Evolutionary conservation across 53 echinoderm and acorn worm genomes (phyloP).

Genomic region (Actinopyga echinites): DNA sequence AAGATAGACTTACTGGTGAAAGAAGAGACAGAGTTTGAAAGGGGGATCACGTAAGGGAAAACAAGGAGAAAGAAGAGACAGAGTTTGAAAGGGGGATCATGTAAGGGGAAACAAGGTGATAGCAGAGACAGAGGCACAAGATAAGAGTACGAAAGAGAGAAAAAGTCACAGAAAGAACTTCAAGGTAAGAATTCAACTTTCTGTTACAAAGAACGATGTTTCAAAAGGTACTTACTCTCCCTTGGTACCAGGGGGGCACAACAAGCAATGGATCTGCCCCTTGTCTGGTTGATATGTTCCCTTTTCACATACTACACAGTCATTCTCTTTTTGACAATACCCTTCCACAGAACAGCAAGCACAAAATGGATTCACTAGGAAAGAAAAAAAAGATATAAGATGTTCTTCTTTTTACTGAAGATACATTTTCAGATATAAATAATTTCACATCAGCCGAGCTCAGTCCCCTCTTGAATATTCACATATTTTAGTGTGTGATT

Average conservation of each 20-base stretch:
- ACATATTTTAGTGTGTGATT: too few relatives aligned
- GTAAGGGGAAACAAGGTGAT: too few relatives aligned
- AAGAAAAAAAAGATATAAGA: neutral
- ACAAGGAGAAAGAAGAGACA: too few relatives aligned
- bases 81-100: too few relatives aligned
- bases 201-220: neutral
- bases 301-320: constrained; percentile 49
- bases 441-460: too few relatives aligned
- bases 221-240: constrained; percentile 44
- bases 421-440: neutral
- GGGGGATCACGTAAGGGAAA: too few relatives aligned
- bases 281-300: constrained; percentile 63
- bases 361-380: constrained; percentile 55
- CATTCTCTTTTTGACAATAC: neutral
- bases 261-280: constrained; percentile 45
- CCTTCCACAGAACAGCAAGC: constrained; percentile 49
- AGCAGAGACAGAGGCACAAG: too few relatives aligned
- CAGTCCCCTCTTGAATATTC: too few relatives aligned
- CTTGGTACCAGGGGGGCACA: constrained; percentile 53
- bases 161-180: too few relatives aligned
- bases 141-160: too few relatives aligned
- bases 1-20: too few relatives aligned
- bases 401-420: neutral
- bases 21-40: too few relatives aligned
- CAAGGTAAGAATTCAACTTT: neutral